Evolutionary conservation across 1,140 invertebrate genomes (phyloP).

Genomic region (Orius laevigatus): DNA sequence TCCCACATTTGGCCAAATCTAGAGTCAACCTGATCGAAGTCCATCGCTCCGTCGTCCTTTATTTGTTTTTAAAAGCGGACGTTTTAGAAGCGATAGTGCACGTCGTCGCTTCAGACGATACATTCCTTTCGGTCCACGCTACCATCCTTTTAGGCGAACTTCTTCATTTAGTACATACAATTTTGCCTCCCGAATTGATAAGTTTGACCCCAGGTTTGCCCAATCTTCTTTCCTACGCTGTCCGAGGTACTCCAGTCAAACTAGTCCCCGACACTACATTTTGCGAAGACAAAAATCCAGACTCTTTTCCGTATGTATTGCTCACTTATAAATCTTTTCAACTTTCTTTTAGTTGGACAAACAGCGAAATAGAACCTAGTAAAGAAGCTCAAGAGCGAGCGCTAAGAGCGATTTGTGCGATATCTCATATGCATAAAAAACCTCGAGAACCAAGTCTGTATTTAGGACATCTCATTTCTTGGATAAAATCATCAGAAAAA

Average conservation of each 20-base stretch:
- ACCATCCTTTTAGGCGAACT: slow-evolving; percentile 77
- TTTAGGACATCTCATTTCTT: slow-evolving; percentile 56
- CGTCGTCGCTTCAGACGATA: slow-evolving; percentile 76
- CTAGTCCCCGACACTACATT: not conserved
- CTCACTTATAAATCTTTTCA: not conserved
- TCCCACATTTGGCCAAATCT: slow-evolving; percentile 62
- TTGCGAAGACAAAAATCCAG: not conserved
- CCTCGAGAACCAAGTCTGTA: slow-evolving; percentile 61
- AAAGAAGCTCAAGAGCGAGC: slow-evolving; percentile 43
- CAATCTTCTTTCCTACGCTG: slow-evolving; percentile 57
- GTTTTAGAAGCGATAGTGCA: slow-evolving; percentile 76
- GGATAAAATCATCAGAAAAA: slow-evolving; percentile 15
- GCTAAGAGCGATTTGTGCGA: slow-evolving; percentile 57
- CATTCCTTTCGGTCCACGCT: slow-evolving; percentile 73
- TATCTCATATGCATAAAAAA: slow-evolving; percentile 54
- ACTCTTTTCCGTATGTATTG: not conserved
- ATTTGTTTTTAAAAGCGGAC: slow-evolving; percentile 72
- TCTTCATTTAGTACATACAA: slow-evolving; percentile 64
- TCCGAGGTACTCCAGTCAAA: slow-evolving; percentile 33
- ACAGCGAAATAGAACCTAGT: not conserved
- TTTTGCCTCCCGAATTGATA: slow-evolving; percentile 62
- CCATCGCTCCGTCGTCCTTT: slow-evolving; percentile 74
- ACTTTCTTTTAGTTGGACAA: not conserved
- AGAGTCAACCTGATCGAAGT: slow-evolving; percentile 80
- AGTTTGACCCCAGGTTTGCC: slow-evolving; percentile 67